Percentiles rank a stretch among this genome's conserved stretches.
Conservation (phyloP, 2,113 vertebrate genomes). For the Jaculus jaculus region DNA sequence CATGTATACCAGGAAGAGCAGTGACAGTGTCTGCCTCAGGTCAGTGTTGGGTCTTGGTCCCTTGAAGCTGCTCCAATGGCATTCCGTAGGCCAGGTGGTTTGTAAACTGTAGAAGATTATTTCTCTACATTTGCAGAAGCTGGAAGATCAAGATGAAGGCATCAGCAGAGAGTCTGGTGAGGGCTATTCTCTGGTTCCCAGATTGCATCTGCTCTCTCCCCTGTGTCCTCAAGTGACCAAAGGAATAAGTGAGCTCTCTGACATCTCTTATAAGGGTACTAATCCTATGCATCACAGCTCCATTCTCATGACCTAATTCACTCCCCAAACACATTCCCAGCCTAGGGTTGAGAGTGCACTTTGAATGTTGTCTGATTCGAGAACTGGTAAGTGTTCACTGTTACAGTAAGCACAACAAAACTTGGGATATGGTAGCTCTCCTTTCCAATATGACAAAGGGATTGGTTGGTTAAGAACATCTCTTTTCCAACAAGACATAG, state of each 20-base stretch:
- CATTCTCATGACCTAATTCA: neutral
- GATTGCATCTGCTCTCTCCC: neutral
- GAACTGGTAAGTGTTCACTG: neutral
- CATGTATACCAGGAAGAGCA: neutral
- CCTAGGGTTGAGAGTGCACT: too few relatives aligned
- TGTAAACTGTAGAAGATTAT: neutral
- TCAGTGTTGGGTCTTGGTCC: neutral
- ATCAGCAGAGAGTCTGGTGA: neutral
- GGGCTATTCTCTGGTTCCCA: neutral
- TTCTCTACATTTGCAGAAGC: neutral
- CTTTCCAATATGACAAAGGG: too few relatives aligned
- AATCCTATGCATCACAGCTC: too few relatives aligned
- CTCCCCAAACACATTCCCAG: too few relatives aligned
- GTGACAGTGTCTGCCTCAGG: neutral
- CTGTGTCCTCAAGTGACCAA: neutral
- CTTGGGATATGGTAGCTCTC: too few relatives aligned
- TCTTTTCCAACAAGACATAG: neutral
- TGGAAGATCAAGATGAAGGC: neutral
- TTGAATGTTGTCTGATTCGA: neutral
- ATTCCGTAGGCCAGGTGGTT: too few relatives aligned
- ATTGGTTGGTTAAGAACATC: too few relatives aligned
- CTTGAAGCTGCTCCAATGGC: neutral
- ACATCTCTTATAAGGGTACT: neutral
- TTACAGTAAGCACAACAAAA: too few relatives aligned
- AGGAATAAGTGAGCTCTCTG: neutral